These are phyloP conservation scores for Sinella curviseta DNA, from an alignment of 1,140 invertebrate genomes.

Conservation along the genomic window DNA sequence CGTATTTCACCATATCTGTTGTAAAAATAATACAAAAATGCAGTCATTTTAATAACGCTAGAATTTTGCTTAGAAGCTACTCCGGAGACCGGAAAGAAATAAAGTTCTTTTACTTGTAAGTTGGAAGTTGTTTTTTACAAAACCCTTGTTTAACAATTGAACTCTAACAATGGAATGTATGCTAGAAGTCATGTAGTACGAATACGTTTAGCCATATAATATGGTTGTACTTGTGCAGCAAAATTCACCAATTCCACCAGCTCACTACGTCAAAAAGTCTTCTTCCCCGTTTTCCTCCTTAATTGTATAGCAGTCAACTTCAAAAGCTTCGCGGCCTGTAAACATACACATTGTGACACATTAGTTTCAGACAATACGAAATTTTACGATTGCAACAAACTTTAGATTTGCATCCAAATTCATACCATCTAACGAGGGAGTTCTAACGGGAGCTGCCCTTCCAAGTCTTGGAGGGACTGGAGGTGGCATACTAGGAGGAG, in stretches of 20 bases:
- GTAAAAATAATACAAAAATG: slow-evolving; percentile 1
- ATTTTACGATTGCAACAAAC: not conserved
- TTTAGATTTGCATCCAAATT: too few relatives aligned
- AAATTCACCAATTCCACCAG: too few relatives aligned
- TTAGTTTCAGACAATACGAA: not conserved
- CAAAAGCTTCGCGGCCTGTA: slow-evolving; percentile 47
- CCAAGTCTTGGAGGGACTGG: slow-evolving; percentile 47
- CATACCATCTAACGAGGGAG: slow-evolving; percentile 48
- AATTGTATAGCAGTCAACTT: slow-evolving; percentile 50
- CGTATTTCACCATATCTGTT: not conserved
- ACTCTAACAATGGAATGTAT: too few relatives aligned
- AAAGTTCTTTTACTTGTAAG: too few relatives aligned
- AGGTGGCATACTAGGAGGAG: slow-evolving; percentile 46
- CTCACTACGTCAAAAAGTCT: slow-evolving; percentile 48
- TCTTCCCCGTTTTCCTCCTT: slow-evolving; percentile 50
- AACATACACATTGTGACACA: too few relatives aligned
- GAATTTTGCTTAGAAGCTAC: not conserved
- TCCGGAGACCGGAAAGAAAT: too few relatives aligned
- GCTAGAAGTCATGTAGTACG: slow-evolving; percentile 17
- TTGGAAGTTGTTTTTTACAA: too few relatives aligned
- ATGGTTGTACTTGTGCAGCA: not conserved
- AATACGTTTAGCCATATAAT: not conserved
- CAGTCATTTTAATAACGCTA: not conserved
- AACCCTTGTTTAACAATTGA: too few relatives aligned
- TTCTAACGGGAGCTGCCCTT: slow-evolving; percentile 47